Evolutionary conservation across 23 tunicate species (phyloP).

Genomic region (Halocynthia roretzi): DNA sequence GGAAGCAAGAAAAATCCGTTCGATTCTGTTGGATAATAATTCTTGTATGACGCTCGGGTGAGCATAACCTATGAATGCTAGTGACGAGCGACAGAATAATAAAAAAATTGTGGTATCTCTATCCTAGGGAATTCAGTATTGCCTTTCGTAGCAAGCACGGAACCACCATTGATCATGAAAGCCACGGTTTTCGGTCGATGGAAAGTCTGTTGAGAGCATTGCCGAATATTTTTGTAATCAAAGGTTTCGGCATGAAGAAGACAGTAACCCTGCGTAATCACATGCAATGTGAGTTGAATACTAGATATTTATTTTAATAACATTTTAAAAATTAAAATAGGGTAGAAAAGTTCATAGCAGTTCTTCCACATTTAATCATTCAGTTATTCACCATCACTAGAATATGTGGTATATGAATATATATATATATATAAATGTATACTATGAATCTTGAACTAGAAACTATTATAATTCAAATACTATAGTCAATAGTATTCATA

Average conservation of each 20-base stretch:
- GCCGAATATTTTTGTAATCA: constrained; percentile 34
- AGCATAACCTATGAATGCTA: neutral
- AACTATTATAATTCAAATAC: no score
- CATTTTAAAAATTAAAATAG: neutral
- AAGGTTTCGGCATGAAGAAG: constrained; percentile 72
- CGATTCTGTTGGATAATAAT: constrained; percentile 40
- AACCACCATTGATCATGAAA: constrained; percentile 50
- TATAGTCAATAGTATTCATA: no score
- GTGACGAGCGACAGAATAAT: no score
- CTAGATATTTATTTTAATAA: neutral
- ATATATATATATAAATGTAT: no score
- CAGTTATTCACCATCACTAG: no score
- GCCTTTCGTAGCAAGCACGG: constrained; percentile 31
- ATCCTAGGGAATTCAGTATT: constrained; percentile 51
- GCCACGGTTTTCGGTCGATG: constrained; percentile 51
- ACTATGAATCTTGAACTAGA: no score
- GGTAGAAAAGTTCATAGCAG: neutral
- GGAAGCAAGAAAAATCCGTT: constrained; percentile 43
- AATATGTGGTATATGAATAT: no score
- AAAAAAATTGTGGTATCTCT: no score
- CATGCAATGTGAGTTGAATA: constrained; percentile 42
- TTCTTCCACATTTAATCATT: no score
- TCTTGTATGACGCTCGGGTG: constrained; percentile 76
- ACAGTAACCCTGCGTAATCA: constrained; percentile 55
- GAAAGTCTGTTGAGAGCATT: constrained; percentile 66